A percentile compares a stretch with the other conserved stretches of the same genome.
Conservation (phyloP, 2,888 invertebrate genomes). For the Oegoconia quadripuncta region DNA sequence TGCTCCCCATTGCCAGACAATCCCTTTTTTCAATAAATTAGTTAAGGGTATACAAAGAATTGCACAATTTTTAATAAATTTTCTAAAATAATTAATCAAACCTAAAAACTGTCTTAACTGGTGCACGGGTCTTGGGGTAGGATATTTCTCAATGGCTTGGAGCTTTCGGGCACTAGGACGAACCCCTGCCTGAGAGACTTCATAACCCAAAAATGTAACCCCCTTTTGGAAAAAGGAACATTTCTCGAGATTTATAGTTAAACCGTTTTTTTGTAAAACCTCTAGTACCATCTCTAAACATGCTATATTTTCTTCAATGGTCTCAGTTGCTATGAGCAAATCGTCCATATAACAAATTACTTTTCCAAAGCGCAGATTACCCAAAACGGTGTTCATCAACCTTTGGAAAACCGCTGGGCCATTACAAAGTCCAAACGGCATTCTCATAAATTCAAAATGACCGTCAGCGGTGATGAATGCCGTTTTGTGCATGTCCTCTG, state of each 20-base stretch:
- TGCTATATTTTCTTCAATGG: conserved; percentile 13
- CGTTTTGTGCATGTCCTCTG: conserved; percentile 27
- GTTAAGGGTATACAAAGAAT: conserved; percentile 23
- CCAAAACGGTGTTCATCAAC: conserved; percentile 19
- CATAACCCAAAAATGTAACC: conserved; percentile 14
- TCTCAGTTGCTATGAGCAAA: conserved; percentile 22
- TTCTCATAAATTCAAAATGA: conserved; percentile 29
- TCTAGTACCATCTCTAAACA: conserved; percentile 13
- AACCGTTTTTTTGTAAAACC: conserved; percentile 8
- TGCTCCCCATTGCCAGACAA: conserved; percentile 27
- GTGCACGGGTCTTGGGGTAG: conserved; percentile 18
- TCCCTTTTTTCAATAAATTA: conserved; percentile 20
- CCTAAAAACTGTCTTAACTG: conserved; percentile 33
- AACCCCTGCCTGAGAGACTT: conserved; percentile 5
- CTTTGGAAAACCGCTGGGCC: conserved; percentile 32
- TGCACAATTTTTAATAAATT: too few relatives aligned
- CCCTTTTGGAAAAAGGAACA: conserved; percentile 7
- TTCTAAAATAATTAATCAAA: conserved; percentile 18
- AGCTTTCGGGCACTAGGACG: conserved; percentile 10
- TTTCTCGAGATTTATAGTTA: conserved; percentile 16
- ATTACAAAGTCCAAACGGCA: conserved; percentile 28
- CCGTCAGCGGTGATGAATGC: conserved; percentile 31
- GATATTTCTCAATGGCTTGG: conserved; percentile 10
- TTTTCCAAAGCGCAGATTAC: conserved; percentile 4
- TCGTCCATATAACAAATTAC: conserved; percentile 30